These are phyloP conservation scores for Pelmatolapia mariae DNA, from an alignment of 2,113 vertebrate species.

Conservation along the genomic window DNA sequence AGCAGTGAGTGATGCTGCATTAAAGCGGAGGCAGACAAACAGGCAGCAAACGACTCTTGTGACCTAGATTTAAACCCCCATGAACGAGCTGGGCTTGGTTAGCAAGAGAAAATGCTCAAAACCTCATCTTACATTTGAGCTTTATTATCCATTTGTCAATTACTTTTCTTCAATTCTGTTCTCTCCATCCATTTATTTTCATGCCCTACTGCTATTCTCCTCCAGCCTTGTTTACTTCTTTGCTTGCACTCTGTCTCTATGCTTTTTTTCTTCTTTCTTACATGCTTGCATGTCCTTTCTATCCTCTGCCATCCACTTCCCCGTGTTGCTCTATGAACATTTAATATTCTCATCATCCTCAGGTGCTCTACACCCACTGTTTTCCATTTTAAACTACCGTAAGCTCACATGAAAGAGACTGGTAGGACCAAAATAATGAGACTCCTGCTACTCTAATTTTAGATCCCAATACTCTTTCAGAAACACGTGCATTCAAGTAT, in stretches of 20 bases:
- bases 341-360: neutral
- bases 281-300: neutral
- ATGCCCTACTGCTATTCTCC: neutral
- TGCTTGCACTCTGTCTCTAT: neutral
- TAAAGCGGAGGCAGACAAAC: slow-evolving; percentile 34
- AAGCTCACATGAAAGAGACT: neutral
- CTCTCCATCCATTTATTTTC: neutral
- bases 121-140: neutral
- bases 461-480: neutral
- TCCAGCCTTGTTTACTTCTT: neutral
- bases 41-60: slow-evolving; percentile 14
- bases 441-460: neutral
- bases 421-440: neutral
- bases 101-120: neutral
- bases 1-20: slow-evolving; percentile 55
- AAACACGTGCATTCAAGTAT: neutral
- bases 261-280: neutral
- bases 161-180: neutral
- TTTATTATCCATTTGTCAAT: neutral
- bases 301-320: neutral
- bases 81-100: neutral
- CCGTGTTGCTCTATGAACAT: neutral
- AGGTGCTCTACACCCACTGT: neutral
- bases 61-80: slow-evolving; percentile 49
- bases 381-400: slow-evolving; percentile 14